Evolutionary conservation across 2,888 invertebrate genomes (phyloP).

Genomic region (Lepidochitona cinerea): DNA sequence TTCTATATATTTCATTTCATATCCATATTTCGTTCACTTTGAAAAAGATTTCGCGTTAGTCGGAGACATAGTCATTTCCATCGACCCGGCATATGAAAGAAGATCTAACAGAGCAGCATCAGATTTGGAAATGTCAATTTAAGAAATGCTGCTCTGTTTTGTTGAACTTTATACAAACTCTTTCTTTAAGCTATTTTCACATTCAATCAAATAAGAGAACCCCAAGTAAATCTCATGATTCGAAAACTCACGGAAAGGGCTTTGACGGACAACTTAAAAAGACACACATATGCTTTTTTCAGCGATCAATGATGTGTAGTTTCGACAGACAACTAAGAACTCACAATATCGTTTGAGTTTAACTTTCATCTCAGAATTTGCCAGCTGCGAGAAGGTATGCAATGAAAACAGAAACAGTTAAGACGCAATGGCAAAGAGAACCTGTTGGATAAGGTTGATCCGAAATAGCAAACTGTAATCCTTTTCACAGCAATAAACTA

Average conservation of each 20-base stretch:
- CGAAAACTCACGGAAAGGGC: neutral
- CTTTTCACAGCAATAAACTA: neutral
- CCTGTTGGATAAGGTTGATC: neutral
- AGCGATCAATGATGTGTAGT: neutral
- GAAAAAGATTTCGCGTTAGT: no score
- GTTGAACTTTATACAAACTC: no score
- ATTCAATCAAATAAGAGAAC: neutral
- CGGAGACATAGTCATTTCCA: no score
- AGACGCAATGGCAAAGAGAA: conserved; percentile 11
- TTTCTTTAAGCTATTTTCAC: no score
- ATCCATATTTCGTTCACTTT: no score
- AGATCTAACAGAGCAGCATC: no score
- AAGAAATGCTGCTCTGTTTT: no score
- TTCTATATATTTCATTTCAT: no score
- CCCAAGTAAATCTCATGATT: neutral
- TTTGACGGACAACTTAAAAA: neutral
- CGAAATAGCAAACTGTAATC: neutral
- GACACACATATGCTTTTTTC: neutral
- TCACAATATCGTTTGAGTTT: neutral
- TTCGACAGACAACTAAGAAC: neutral
- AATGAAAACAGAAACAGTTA: conserved; percentile 10
- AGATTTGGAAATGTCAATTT: no score
- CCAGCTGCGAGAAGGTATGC: neutral
- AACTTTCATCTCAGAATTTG: neutral
- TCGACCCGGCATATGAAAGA: no score